phyloP scores from a whole-genome alignment of 2,797 vertebrate species.

The Siniperca obscura region DNA sequence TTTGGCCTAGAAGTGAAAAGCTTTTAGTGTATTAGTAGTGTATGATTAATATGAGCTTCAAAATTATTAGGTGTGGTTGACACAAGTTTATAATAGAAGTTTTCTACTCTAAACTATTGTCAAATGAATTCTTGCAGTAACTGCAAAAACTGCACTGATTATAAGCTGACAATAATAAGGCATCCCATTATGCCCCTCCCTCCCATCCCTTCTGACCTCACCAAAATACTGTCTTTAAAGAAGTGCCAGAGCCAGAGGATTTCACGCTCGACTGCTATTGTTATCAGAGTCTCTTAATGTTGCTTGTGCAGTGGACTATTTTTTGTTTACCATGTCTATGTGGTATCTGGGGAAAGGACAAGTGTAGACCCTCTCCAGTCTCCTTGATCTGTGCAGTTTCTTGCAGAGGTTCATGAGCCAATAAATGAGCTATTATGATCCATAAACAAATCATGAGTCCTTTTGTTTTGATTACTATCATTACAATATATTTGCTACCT shows the following conservation, averaged over 20 bases:
- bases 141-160: slow-evolving; percentile 8
- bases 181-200: slow-evolving; percentile 12
- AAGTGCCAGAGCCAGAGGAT: slow-evolving; percentile 10
- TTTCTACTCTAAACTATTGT: slow-evolving; percentile 23
- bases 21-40: neutral
- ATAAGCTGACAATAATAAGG: slow-evolving; percentile 12
- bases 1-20: slow-evolving; percentile 9
- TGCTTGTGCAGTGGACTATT: neutral
- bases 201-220: neutral
- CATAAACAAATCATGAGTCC: slow-evolving; percentile 20
- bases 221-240: slow-evolving; percentile 18
- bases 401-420: slow-evolving; percentile 16
- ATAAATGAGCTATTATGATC: slow-evolving; percentile 32
- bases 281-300: slow-evolving; percentile 10
- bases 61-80: slow-evolving; percentile 14
- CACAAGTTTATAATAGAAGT: slow-evolving; percentile 20
- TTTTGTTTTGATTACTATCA: slow-evolving; percentile 38
- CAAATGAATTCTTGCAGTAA: slow-evolving; percentile 21
- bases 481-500: slow-evolving; percentile 23
- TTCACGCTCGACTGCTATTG: slow-evolving; percentile 17
- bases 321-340: slow-evolving; percentile 16
- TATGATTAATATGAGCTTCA: neutral
- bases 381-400: slow-evolving; percentile 41
- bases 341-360: slow-evolving; percentile 16
- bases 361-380: slow-evolving; percentile 2